phyloP scores from a whole-genome alignment of 2,797 vertebrate genomes.

The Brachymystax lenok region DNA sequence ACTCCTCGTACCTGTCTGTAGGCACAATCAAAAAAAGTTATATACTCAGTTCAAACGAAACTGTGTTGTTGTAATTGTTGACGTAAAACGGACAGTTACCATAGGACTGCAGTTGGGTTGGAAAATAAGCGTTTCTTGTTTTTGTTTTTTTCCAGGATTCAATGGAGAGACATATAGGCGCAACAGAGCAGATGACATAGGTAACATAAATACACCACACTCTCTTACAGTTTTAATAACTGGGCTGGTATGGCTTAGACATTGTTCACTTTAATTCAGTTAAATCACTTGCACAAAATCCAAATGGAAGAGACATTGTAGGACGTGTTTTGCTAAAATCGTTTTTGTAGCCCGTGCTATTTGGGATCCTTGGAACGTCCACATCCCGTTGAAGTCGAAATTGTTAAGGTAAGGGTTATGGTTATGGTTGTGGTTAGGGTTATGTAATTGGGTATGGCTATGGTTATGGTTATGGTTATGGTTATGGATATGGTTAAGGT shows the following conservation, averaged over 20 bases:
- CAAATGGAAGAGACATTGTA: background rate
- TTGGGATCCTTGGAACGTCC: no score
- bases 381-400: no score
- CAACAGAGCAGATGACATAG: slow-evolving; percentile 57
- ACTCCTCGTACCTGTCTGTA: background rate
- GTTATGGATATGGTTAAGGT: no score
- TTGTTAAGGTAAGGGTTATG: no score
- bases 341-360: background rate
- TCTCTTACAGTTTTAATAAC: background rate
- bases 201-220: slow-evolving; percentile 20
- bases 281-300: background rate
- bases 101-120: background rate
- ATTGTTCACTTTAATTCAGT: background rate
- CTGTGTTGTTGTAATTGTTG: background rate
- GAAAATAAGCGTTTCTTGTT: slow-evolving; percentile 47
- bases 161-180: slow-evolving; percentile 56
- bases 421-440: no score
- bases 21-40: background rate
- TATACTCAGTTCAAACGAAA: background rate
- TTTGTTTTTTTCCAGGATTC: slow-evolving; percentile 53
- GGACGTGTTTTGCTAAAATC: background rate
- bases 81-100: background rate
- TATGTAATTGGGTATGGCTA: no score
- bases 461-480: no score
- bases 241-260: background rate